Percentiles rank a stretch among this genome's conserved stretches.
These are phyloP conservation scores for Coenobita brevimanus DNA, from an alignment of 1,140 invertebrate genomes.

Conservation along the genomic window DNA sequence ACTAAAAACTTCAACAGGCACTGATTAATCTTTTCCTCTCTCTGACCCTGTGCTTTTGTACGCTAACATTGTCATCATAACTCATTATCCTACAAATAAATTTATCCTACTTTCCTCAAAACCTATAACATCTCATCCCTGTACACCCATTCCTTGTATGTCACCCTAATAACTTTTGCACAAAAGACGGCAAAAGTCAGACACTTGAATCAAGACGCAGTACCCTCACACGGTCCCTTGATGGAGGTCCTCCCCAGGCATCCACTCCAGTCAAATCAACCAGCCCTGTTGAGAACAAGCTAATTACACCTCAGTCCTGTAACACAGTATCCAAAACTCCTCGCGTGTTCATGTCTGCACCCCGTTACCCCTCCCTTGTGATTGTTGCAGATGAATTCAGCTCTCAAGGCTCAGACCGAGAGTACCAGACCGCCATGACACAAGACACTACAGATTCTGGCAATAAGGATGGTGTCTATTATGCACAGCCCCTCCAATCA, in stretches of 20 bases:
- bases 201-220: neutral
- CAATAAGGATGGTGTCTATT: conserved; percentile 52
- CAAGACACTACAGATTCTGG: conserved; percentile 52
- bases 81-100: no score
- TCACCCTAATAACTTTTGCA: neutral
- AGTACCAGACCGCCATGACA: conserved; percentile 65
- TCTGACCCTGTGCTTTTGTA: conserved; percentile 57
- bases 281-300: conserved; percentile 1
- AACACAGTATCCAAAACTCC: conserved; percentile 1
- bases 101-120: conserved; percentile 5
- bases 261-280: neutral
- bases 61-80: conserved; percentile 53
- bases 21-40: conserved; percentile 42
- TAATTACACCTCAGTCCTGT: neutral
- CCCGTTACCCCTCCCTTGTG: conserved; percentile 69
- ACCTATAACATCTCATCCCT: neutral
- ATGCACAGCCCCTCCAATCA: conserved; percentile 70
- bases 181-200: neutral
- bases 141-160: neutral
- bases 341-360: conserved; percentile 64
- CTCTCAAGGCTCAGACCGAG: conserved; percentile 69
- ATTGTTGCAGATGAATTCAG: conserved; percentile 69
- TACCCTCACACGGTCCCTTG: neutral
- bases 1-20: conserved; percentile 17
- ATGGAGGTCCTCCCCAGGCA: conserved; percentile 8